phyloP scores from a whole-genome alignment of 2,797 vertebrate genomes.

The Leptoclinus maculatus region DNA sequence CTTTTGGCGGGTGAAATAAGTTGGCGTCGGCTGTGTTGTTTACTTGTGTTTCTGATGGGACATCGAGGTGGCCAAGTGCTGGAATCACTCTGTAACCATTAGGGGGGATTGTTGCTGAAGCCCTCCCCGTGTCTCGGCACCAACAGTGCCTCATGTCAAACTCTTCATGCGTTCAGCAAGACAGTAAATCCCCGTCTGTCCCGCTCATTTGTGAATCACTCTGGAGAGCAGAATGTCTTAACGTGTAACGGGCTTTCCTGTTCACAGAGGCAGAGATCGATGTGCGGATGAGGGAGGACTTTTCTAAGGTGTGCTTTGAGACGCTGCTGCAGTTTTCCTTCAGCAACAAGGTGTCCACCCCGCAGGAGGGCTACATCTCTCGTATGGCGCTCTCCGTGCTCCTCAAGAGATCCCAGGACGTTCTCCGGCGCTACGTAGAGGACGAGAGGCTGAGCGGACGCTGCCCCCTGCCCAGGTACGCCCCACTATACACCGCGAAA shows the following conservation, averaged over 20 bases:
- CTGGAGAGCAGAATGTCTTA: not conserved
- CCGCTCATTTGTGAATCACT: constrained; percentile 6
- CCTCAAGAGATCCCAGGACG: constrained; percentile 95
- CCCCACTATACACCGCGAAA: not conserved
- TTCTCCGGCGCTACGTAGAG: constrained; percentile 94
- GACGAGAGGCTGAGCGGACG: constrained; percentile 96
- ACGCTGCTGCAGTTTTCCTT: constrained; percentile 99
- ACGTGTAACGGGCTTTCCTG: constrained; percentile 22
- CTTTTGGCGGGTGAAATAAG: not conserved
- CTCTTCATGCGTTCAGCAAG: constrained; percentile 11
- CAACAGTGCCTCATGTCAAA: constrained; percentile 13
- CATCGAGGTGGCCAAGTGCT: not conserved
- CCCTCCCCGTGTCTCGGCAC: not conserved
- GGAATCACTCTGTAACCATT: not conserved
- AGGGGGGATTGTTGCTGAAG: not conserved
- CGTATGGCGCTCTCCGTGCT: constrained; percentile 98
- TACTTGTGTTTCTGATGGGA: not conserved
- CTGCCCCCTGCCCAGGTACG: constrained; percentile 97
- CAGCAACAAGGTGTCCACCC: constrained; percentile 98
- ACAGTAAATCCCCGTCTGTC: not conserved
- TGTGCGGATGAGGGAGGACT: constrained; percentile 96
- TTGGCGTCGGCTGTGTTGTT: not conserved
- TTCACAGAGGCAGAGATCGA: constrained; percentile 97
- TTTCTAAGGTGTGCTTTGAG: constrained; percentile 99
- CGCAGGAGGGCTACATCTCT: constrained; percentile 99